A percentile compares a stretch with the other conserved stretches of the same genome.
Conservation (phyloP, 2,113 vertebrate genomes). For the Gambusia affinis region DNA sequence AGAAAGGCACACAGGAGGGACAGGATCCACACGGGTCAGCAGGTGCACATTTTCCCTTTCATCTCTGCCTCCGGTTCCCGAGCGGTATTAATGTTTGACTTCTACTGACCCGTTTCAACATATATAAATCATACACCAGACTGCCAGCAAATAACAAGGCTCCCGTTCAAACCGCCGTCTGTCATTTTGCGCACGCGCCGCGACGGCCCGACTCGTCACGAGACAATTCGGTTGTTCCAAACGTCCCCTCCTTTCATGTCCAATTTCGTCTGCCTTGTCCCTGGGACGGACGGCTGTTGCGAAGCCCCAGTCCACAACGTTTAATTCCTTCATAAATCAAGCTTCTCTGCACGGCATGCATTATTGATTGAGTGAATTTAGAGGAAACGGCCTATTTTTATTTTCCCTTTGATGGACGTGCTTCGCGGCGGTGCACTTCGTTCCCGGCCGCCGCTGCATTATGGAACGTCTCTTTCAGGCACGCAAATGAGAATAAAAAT, state of each 20-base stretch:
- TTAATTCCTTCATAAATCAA: conserved; percentile 76
- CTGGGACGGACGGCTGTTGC: conserved; percentile 58
- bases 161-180: neutral
- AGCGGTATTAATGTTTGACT: conserved; percentile 51
- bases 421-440: conserved; percentile 47
- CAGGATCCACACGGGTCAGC: conserved; percentile 48
- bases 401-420: conserved; percentile 64
- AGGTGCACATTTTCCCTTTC: conserved; percentile 50
- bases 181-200: conserved; percentile 8
- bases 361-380: conserved; percentile 74
- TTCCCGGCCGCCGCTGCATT: conserved; percentile 17
- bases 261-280: conserved; percentile 57
- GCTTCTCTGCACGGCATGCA: conserved; percentile 62
- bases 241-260: conserved; percentile 68
- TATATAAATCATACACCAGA: conserved; percentile 1
- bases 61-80: conserved; percentile 48
- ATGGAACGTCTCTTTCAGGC: conserved; percentile 32
- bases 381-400: conserved; percentile 71
- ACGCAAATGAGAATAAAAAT: conserved; percentile 35
- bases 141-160: conserved; percentile 6
- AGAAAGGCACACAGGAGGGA: conserved; percentile 40
- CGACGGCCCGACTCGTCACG: conserved; percentile 10
- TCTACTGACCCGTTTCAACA: conserved; percentile 54
- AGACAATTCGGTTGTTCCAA: conserved; percentile 51
- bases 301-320: conserved; percentile 64